A percentile compares a stretch with the other conserved stretches of the same genome.
Conservation (phyloP, 2,888 invertebrate species). For the Aphodius sticticus region DNA sequence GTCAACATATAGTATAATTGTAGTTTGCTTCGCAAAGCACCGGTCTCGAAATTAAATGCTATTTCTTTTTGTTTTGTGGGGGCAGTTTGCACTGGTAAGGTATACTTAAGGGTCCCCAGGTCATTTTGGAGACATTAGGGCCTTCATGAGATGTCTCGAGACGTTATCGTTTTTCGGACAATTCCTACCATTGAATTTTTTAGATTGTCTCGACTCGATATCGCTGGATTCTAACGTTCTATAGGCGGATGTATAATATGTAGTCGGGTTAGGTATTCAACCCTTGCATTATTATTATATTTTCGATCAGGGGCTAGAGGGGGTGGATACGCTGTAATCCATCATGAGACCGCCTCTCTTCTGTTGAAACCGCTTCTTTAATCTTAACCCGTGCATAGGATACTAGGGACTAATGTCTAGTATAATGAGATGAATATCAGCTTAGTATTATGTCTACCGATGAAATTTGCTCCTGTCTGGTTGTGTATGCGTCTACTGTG, state of each 20-base stretch:
- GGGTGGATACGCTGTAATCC: constrained; percentile 4
- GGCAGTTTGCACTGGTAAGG: not conserved
- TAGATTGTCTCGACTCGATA: not conserved
- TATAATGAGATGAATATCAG: not conserved
- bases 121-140: not conserved
- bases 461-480: too few species aligned
- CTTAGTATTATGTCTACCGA: not conserved
- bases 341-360: not conserved
- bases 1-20: not conserved
- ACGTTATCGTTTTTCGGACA: not conserved
- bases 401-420: not conserved
- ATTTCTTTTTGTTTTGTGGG: not conserved
- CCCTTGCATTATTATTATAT: not conserved
- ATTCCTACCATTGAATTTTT: not conserved
- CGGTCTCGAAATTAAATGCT: not conserved
- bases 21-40: too few species aligned
- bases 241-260: not conserved
- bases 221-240: not conserved
- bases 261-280: not conserved
- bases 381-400: not conserved
- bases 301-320: not conserved
- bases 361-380: not conserved
- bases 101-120: not conserved
- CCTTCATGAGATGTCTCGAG: not conserved
- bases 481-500: too few species aligned